These are phyloP conservation scores for Lethocerus indicus DNA, from an alignment of 1,140 invertebrate species.

Conservation along the genomic window DNA sequence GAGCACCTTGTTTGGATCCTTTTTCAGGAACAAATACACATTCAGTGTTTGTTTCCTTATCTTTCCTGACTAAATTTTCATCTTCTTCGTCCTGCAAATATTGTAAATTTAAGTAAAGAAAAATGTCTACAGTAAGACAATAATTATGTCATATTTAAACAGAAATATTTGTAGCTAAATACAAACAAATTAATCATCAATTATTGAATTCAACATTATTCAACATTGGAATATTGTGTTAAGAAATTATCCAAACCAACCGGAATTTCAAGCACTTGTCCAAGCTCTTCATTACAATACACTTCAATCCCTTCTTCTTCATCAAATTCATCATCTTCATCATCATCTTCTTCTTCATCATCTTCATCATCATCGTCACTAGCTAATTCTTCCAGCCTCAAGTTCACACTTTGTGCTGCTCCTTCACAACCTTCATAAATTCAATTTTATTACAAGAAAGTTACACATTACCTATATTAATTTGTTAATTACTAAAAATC, in stretches of 20 bases:
- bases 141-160: too few species aligned
- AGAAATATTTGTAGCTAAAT: too few species aligned
- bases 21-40: constrained; percentile 72
- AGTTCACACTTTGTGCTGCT: constrained; percentile 8
- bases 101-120: not conserved
- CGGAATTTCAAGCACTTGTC: constrained; percentile 32
- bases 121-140: too few species aligned
- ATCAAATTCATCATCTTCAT: constrained; percentile 36
- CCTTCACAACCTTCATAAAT: constrained; percentile 17
- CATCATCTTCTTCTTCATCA: constrained; percentile 38
- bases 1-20: constrained; percentile 40
- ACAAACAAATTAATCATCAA: too few species aligned
- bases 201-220: too few species aligned
- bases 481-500: too few species aligned
- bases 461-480: constrained; percentile 3
- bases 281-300: constrained; percentile 25
- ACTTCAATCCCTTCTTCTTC: constrained; percentile 33
- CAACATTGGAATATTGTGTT: too few species aligned
- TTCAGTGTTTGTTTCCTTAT: constrained; percentile 92
- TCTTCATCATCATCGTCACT: too few species aligned
- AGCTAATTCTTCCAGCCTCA: constrained; percentile 36
- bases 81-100: constrained; percentile 22
- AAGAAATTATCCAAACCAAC: too few species aligned
- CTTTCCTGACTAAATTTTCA: constrained; percentile 38
- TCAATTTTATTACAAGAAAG: not conserved